Base-by-base conservation (phyloP, 2,797 vertebrate genomes). In the Scleropages formosus region DNA sequence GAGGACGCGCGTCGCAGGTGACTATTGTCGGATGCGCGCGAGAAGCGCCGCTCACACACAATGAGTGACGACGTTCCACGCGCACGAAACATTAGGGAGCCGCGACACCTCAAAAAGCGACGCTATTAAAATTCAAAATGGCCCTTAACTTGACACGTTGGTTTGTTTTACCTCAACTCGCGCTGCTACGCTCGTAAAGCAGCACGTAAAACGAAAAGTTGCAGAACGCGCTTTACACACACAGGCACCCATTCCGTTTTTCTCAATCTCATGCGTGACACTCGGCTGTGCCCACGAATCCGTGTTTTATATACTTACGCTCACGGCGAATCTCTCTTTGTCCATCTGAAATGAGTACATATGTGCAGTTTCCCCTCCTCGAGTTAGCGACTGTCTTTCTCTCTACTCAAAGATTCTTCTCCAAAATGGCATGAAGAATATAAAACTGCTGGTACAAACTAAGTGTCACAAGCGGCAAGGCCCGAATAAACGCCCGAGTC, bases 301-400 rank as follows among this genome's bases (percentile, higher is more conserved):
- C 11, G 44, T 53, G 20, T 76, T 64, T 27, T 79, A 53, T 56
- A 27, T 80, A 89, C 89, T 89, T 84, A 93, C 91, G 75, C 76
- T 83, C 71, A 92, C 90, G 80, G 82, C 63, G 70, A 82, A 69
- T 83, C 87, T 91, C 77, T 92, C 90, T 91, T 91, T 93, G 86
- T 93, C 92, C 92, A 93, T 93, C 73, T 76, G 77, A 67, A 51
- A 73, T n/a, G 67, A 70, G 63, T 73, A 74, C 77, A 78, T 74
- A 63, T 44, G 73, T 76, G 66, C 66, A 44, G 22, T 56, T 44
- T 72, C 46, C 18, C 24, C 39, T 15, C 46, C 16, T 44, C 31
- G 47, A 44, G 22, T 22, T 24, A 15, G 22, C n/a, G 61, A 20
- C 56, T 18, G 56, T 60, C 16, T 67, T 68, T 58, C 56, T 46